Percentiles rank a stretch among this genome's conserved stretches.
phyloP scores from a whole-genome alignment of 2,888 invertebrate species.

The Sphaerophoria taeniata region DNA sequence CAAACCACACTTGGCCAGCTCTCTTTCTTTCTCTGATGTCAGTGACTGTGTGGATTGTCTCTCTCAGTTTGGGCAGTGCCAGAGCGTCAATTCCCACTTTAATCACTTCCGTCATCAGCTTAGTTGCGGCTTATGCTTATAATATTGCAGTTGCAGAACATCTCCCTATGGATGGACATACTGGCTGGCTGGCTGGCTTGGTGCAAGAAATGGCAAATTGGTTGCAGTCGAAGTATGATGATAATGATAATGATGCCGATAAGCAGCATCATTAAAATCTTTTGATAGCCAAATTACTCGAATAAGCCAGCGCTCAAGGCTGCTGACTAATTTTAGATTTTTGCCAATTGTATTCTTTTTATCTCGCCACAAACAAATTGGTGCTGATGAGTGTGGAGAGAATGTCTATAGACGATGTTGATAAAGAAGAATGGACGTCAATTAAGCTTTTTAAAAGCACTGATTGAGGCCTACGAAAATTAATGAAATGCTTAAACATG shows the following conservation, averaged over 20 bases:
- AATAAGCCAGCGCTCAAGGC: conserved; percentile 9
- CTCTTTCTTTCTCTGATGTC: background rate
- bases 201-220: conserved; percentile 27
- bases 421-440: too few relatives aligned
- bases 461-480: too few relatives aligned
- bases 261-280: conserved; percentile 46
- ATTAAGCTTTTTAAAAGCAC: too few relatives aligned
- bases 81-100: conserved; percentile 60
- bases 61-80: conserved; percentile 1
- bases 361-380: too few relatives aligned
- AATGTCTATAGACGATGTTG: too few relatives aligned
- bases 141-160: conserved; percentile 49
- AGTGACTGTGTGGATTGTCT: conserved; percentile 4
- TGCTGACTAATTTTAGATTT: conserved; percentile 17
- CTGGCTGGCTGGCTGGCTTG: background rate
- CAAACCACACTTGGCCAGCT: conserved; percentile 14
- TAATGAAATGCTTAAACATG: too few relatives aligned
- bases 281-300: conserved; percentile 33
- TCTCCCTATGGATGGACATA: conserved; percentile 27
- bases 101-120: conserved; percentile 69
- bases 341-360: background rate
- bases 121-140: conserved; percentile 54
- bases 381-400: too few relatives aligned
- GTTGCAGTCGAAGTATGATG: conserved; percentile 30
- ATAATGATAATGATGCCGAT: conserved; percentile 47